Evolutionary conservation across 2,113 vertebrate species (phyloP).

Genomic region (Piprites chloris): DNA sequence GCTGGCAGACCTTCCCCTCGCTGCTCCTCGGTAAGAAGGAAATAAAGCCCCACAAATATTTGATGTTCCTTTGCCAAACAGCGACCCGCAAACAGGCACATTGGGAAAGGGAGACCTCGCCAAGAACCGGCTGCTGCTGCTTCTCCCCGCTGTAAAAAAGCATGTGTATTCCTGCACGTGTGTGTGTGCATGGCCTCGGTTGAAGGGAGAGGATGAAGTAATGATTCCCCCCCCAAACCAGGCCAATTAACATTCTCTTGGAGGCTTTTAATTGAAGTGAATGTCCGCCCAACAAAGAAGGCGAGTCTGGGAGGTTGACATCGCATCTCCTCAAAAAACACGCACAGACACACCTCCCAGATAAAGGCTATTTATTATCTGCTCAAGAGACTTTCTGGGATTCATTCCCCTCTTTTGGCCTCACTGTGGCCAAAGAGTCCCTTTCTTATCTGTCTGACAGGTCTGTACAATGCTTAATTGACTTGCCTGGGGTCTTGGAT

Average conservation of each 20-base stretch:
- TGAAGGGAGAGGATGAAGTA: neutral
- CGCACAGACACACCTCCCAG: conserved; percentile 49
- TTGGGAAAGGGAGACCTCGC: neutral
- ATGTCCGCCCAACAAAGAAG: conserved; percentile 20
- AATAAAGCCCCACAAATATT: neutral
- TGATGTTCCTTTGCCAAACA: neutral
- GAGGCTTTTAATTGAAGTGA: conserved; percentile 51
- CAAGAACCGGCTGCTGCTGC: neutral
- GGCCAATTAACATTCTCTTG: conserved; percentile 57
- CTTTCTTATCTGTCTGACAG: conserved; percentile 60
- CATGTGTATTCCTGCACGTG: neutral
- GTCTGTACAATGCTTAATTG: conserved; percentile 60
- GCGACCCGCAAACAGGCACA: neutral
- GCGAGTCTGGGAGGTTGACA: conserved; percentile 34
- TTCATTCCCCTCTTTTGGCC: neutral
- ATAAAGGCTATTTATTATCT: conserved; percentile 60
- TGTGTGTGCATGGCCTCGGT: neutral
- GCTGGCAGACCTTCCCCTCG: neutral
- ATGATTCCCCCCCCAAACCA: neutral
- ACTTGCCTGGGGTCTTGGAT: conserved; percentile 45
- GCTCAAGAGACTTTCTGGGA: conserved; percentile 44
- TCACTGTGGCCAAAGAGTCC: conserved; percentile 15
- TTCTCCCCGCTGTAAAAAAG: neutral
- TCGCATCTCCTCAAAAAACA: conserved; percentile 45
- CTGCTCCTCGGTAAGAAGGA: neutral